Evolutionary conservation across 2,113 vertebrate species (phyloP), one percentile per base, ranked within the genome.

Genomic region (Lagopus leucura): DNA sequence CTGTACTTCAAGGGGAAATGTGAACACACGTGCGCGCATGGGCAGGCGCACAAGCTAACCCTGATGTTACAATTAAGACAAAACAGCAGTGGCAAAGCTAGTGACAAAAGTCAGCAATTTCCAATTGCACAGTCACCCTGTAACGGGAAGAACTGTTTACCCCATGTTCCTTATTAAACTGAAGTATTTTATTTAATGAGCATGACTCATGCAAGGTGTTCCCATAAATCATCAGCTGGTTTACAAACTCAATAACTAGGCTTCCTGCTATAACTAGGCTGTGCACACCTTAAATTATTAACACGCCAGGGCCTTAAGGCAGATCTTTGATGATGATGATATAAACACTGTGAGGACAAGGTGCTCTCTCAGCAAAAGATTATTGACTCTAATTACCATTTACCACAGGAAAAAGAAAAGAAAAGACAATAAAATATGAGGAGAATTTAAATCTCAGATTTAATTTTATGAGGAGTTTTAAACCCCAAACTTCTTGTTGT

Each of bases 191-290:
- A 98, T 99, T 98, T 99, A 99, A 99, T 98, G 98, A 98, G 98
- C 97, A 96, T 98, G 98, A 99, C 98, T 98, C 99, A 99, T 97
- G 97, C 98, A 98, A 98, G 98, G 98, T 98, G 99, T 98, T 98
- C 98, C 98, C 98, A 98, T 99, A 99, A 99, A 99, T 99, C 98
- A 99, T 98, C 98, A 97, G 98, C 98, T 98, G 98, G 98, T 99
- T 99, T 99, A 99, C 98, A 99, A 99, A 99, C 98, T 99, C 98
- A 98, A 98, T 99, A 99, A 99, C 98, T 98, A 98, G 98, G 98
- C 98, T 99, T 99, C 98, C 98, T 99, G 98, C 98, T 98, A 97
- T 98, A 99, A 98, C 98, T 98, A 98, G 98, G 98, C 98, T 98
- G 98, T 97, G 97, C 97, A 98, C 98, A 98, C 98, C 98, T 98